These are phyloP conservation scores for Nansenia antarctica DNA, from an alignment of 2,113 vertebrate species.

Conservation along the genomic window DNA sequence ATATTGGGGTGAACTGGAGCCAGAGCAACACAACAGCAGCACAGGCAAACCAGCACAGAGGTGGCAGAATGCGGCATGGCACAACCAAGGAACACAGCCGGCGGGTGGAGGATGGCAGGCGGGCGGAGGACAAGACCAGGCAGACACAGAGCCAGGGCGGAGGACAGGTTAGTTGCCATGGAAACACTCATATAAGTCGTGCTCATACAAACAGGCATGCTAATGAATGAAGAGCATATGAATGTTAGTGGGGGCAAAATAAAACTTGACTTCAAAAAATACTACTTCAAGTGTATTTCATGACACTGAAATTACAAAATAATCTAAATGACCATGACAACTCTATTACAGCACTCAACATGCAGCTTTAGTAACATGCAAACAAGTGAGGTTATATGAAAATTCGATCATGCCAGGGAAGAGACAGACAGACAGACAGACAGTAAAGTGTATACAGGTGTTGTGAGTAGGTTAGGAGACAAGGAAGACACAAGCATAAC, in stretches of 20 bases:
- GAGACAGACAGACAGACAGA: not conserved
- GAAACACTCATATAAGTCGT: conserved; percentile 29
- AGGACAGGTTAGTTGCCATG: conserved; percentile 59
- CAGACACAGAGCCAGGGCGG: conserved; percentile 27
- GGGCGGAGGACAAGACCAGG: conserved; percentile 14
- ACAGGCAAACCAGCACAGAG: conserved; percentile 65
- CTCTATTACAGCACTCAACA: too few species aligned
- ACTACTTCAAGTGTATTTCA: too few species aligned
- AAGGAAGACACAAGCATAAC: too few species aligned
- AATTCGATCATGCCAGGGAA: not conserved
- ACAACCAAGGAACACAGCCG: conserved; percentile 48
- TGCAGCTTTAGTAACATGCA: conserved; percentile 25
- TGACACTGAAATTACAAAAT: too few species aligned
- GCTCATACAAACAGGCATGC: conserved; percentile 40
- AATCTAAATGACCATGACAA: too few species aligned
- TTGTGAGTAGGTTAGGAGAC: not conserved
- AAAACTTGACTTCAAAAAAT: too few species aligned
- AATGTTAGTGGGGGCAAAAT: not conserved
- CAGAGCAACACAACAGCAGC: conserved; percentile 81
- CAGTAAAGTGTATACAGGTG: not conserved
- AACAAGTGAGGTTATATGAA: conserved; percentile 10
- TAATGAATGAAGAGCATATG: not conserved
- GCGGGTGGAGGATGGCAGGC: conserved; percentile 26
- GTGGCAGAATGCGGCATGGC: conserved; percentile 42
- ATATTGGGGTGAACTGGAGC: conserved; percentile 94